Conservation (phyloP, 2,797 vertebrate genomes). For the Arremon aurantiirostris region DNA sequence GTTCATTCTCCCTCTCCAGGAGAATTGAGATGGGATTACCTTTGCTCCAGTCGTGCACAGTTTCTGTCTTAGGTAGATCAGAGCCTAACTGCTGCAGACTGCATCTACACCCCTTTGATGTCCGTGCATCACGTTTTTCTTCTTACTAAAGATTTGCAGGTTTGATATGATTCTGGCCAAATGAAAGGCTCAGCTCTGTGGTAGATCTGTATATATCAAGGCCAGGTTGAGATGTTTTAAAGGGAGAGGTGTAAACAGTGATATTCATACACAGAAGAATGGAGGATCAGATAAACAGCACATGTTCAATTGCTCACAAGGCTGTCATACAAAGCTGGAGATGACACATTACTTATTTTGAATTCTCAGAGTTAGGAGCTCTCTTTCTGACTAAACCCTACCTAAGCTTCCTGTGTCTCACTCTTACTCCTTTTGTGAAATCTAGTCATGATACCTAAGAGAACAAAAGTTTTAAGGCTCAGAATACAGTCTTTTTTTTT, state of each 20-base stretch:
- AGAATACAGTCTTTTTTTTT: neutral
- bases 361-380: neutral
- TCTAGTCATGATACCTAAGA: neutral
- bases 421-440: neutral
- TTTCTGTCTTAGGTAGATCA: neutral
- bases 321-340: neutral
- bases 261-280: neutral
- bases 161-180: neutral
- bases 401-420: constrained; percentile 27
- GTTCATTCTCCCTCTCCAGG: neutral
- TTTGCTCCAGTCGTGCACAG: neutral
- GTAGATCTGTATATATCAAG: neutral
- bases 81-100: neutral
- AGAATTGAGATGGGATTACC: neutral
- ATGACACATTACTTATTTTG: constrained; percentile 28
- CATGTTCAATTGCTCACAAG: neutral
- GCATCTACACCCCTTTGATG: neutral
- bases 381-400: constrained; percentile 30
- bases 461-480: neutral
- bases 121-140: rapidly evolving
- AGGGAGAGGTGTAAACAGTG: neutral
- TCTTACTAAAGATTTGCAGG: neutral
- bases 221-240: neutral
- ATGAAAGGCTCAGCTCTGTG: neutral
- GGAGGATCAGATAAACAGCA: constrained; percentile 13